Percentiles rank a stretch among this genome's conserved stretches.
Conservation (phyloP, 1,140 invertebrate species). For the Orussus abietinus region DNA sequence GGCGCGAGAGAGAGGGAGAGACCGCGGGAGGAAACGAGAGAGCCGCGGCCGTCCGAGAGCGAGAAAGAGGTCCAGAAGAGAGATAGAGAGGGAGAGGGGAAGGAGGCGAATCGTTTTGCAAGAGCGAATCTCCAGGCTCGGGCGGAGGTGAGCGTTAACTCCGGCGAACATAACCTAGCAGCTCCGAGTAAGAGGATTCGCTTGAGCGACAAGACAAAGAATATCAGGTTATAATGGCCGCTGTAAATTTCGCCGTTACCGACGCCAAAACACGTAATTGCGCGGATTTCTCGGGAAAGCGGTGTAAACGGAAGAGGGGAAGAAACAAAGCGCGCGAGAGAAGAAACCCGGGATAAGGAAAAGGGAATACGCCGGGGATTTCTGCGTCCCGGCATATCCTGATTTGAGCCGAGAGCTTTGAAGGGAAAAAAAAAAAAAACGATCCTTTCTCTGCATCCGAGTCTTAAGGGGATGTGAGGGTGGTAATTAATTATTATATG, state of each 20-base stretch:
- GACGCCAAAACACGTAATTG: conserved; percentile 20
- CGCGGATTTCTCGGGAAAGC: no score
- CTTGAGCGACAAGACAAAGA: conserved; percentile 45
- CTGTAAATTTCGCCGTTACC: conserved; percentile 41
- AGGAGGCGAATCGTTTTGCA: conserved; percentile 30
- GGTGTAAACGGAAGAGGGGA: no score
- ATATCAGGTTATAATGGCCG: conserved; percentile 42
- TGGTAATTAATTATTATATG: no score
- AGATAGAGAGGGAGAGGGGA: conserved; percentile 14
- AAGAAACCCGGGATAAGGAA: no score
- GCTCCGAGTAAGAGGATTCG: conserved; percentile 12
- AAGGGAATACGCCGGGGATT: no score
- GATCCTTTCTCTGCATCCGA: no score
- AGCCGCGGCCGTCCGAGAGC: conserved; percentile 1
- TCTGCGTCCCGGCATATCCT: no score
- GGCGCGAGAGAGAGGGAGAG: background rate
- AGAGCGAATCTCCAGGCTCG: conserved; percentile 24
- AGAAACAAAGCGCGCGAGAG: no score
- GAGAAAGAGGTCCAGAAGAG: conserved; percentile 22
- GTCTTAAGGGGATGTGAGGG: no score
- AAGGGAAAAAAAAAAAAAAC: no score
- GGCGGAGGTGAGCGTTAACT: conserved; percentile 25
- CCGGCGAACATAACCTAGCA: conserved; percentile 26
- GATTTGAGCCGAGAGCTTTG: no score
- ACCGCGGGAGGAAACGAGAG: background rate